A percentile compares a stretch with the other conserved stretches of the same genome.
These are phyloP conservation scores for Cyaniris semiargus DNA, from an alignment of 2,888 invertebrate genomes.

Conservation along the genomic window DNA sequence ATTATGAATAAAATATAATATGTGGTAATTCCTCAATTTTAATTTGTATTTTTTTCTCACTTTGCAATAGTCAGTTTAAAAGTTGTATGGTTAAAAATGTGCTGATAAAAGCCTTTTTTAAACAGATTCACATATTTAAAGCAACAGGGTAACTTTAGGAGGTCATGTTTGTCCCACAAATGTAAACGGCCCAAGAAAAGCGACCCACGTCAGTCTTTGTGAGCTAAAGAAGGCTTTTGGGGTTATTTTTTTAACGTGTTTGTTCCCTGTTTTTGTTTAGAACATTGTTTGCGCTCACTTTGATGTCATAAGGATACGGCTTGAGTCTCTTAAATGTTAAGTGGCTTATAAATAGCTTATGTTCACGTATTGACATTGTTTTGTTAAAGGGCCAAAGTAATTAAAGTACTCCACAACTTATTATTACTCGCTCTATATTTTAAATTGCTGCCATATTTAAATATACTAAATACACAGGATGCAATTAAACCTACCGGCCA, in stretches of 20 bases:
- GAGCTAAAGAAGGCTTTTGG: not conserved
- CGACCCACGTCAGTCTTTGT: slow-evolving; percentile 1
- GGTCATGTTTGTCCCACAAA: not conserved
- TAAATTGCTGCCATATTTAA: too few relatives aligned
- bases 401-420: too few relatives aligned
- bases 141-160: not conserved
- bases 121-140: not conserved
- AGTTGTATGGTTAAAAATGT: not conserved
- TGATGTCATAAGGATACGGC: not conserved
- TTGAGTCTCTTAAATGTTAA: not conserved
- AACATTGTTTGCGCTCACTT: not conserved
- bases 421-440: too few relatives aligned
- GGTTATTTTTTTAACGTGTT: not conserved
- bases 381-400: not conserved
- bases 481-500: too few relatives aligned
- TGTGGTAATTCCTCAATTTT: too few relatives aligned
- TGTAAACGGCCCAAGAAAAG: not conserved
- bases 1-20: too few relatives aligned
- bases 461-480: too few relatives aligned
- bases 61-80: not conserved
- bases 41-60: too few relatives aligned
- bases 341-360: not conserved
- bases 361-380: not conserved
- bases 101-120: not conserved
- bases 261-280: not conserved